Percentiles rank a stretch among this genome's conserved stretches.
phyloP scores from a whole-genome alignment of 2,113 vertebrate genomes.

The Syngnathoides biaculeatus region DNA sequence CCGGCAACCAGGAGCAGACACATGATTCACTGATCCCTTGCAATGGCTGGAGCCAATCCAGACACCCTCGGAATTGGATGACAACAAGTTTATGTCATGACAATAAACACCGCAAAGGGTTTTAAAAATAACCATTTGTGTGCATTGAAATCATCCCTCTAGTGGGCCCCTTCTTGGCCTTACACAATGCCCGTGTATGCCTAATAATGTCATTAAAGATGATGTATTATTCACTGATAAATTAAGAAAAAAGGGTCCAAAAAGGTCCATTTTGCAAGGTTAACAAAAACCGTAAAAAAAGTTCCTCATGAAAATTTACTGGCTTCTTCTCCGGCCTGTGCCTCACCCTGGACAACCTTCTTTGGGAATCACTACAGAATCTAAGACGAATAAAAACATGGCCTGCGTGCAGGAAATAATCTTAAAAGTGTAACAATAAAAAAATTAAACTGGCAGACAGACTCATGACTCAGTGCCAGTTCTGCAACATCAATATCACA shows the following conservation, averaged over 20 bases:
- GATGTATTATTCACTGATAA: background rate
- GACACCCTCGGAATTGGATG: background rate
- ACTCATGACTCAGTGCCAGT: background rate
- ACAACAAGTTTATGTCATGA: background rate
- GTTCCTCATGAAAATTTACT: background rate
- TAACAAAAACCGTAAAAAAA: background rate
- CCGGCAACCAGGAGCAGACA: conserved; percentile 27
- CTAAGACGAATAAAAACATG: background rate
- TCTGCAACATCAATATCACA: background rate
- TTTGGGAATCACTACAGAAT: background rate
- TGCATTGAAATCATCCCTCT: background rate
- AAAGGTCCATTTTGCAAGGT: background rate
- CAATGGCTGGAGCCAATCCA: conserved; percentile 4
- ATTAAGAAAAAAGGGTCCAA: background rate
- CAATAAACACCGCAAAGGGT: background rate
- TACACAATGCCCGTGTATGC: background rate
- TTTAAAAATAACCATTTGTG: background rate
- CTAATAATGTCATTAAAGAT: background rate
- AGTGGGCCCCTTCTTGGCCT: background rate
- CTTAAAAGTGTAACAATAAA: background rate
- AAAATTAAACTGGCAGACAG: background rate
- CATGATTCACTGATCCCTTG: conserved; percentile 10
- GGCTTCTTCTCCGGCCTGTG: background rate
- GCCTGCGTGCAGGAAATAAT: background rate
- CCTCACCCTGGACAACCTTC: background rate